Evolutionary conservation across 2,888 invertebrate species (phyloP).

Genomic region (Dryococelus australis): DNA sequence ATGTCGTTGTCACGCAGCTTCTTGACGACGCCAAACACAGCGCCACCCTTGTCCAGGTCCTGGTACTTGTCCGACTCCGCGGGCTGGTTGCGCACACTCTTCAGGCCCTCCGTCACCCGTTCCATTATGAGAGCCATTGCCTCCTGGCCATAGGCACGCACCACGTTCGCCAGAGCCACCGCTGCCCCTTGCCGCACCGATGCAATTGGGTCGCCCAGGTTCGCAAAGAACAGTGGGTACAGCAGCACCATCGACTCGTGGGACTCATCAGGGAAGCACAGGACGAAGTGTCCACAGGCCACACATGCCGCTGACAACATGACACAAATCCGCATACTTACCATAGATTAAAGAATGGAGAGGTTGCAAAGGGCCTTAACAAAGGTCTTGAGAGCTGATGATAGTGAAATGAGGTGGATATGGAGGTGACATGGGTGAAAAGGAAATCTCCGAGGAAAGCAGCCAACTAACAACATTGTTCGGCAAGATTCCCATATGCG

Average conservation of each 20-base stretch:
- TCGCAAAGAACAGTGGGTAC: conserved; percentile 58
- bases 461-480: too few species aligned
- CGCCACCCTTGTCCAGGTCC: conserved; percentile 56
- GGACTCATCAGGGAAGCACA: conserved; percentile 61
- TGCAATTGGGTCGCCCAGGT: conserved; percentile 61
- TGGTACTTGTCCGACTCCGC: conserved; percentile 57
- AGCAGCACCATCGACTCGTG: conserved; percentile 56
- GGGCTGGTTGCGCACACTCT: conserved; percentile 58
- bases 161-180: conserved; percentile 59
- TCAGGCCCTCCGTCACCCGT: conserved; percentile 57
- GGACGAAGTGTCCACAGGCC: conserved; percentile 63
- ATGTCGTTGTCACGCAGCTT: conserved; percentile 59
- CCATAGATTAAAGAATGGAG: neutral
- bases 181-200: conserved; percentile 66
- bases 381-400: too few species aligned
- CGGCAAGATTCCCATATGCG: too few species aligned
- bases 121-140: conserved; percentile 55
- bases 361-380: too few species aligned
- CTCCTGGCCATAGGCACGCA: conserved; percentile 56
- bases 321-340: conserved; percentile 8
- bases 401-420: too few species aligned
- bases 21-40: conserved; percentile 60
- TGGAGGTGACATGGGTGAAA: too few species aligned
- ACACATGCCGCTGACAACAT: conserved; percentile 60
- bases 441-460: too few species aligned